Base-by-base conservation (phyloP, 2,797 vertebrate genomes). In the Sebastes kiyomatsui region DNA sequence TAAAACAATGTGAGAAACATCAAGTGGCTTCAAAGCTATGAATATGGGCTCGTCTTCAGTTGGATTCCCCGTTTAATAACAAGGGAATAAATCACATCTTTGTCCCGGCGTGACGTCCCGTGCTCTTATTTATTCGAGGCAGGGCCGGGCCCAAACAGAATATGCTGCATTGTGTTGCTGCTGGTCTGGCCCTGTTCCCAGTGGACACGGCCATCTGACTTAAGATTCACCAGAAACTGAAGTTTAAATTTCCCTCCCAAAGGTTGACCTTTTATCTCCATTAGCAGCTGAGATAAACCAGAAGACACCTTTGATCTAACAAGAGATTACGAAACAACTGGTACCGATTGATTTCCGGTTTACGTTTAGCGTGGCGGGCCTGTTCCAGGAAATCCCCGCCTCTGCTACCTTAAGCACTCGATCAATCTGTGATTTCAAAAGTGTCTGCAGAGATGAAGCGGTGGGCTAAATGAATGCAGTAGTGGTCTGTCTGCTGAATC, bases 401-500 rank as follows among this genome's bases (percentile, higher is more conserved):
- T 9, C 27, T 46, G 32, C 68, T 49, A 73, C 30, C 9, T 30
- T 16, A 61, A 69, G 14, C 28, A 0, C n/a, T 32, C 2, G 5
- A 83, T 83, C 67, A 66, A 67, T 81, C 67, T 8, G 52, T 22
- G 54, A 56, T 73, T 76, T 49, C 1, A 61, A 14, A 49, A 65
- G 55, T 10, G 55, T 67, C n/a, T 66, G 23, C 69, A 49, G 35
- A 32, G 67, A 60, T 9, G 27, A 33, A 71, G 66, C 66, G 7
- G 4, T 2, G 9, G 27, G 16, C 35, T 28, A 13, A 69, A 72
- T 28, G 33, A 68, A 64, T 0, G 3, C 25, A 25, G 79, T 9
- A 8, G 58, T n/a, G 65, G 23, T 78, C 54, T 62, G 16, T 71
- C 72, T 61, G 81, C 77, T 82, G 67, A 86, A 71, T 79, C 69